Base-by-base conservation (phyloP, 1,140 invertebrate genomes). In the Coelopa frigida region DNA sequence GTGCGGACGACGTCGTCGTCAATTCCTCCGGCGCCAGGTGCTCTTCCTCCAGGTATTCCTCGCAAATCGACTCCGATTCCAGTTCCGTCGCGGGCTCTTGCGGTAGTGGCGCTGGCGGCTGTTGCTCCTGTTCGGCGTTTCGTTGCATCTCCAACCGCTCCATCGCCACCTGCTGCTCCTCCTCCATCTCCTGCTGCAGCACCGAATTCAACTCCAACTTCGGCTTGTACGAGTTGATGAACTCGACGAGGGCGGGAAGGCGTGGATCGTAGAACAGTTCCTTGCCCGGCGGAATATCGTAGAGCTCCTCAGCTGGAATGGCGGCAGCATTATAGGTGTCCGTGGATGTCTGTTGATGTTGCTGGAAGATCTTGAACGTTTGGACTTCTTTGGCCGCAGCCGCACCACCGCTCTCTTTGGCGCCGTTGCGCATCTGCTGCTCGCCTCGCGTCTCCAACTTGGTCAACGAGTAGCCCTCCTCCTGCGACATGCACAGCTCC, bases 381-480 rank as follows among this genome's bases (percentile, higher is more conserved):
- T 47, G 37, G 5, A 41, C 46, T 6, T 4, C 18, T 18, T 11
- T 38, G 17, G n/a, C n/a, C n/a, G n/a, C n/a, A n/a, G n/a, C n/a
- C n/a, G n/a, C n/a, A 29, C 27, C 35, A 22, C 26, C 23, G 20
- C 7, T 46, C 18, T 15, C 52, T n/a, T n/a, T n/a, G n/a, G n/a
- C n/a, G n/a, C n/a, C n/a, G 51, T 15, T n/a, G 4, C 41, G 15
- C 8, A 38, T 35, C n/a, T 63, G 57, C 22, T 65, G 64, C 18
- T 68, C 64, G 0, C 55, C 53, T 11, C 65, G 42, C 20, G 65
- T 68, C 36, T 68, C 62, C 22, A 68, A 46, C 47, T 66, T 66
- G 0, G 65, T 68, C 0, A 68, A 44, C 1, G 60, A 66, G 18
- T 68, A 68, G 5, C 61, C 61, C 21, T 68, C 65, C 36, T 51